A percentile compares a stretch with the other conserved stretches of the same genome.
These are phyloP conservation scores for Lutjanus erythropterus DNA, from an alignment of 2,113 vertebrate genomes.

Conservation along the genomic window DNA sequence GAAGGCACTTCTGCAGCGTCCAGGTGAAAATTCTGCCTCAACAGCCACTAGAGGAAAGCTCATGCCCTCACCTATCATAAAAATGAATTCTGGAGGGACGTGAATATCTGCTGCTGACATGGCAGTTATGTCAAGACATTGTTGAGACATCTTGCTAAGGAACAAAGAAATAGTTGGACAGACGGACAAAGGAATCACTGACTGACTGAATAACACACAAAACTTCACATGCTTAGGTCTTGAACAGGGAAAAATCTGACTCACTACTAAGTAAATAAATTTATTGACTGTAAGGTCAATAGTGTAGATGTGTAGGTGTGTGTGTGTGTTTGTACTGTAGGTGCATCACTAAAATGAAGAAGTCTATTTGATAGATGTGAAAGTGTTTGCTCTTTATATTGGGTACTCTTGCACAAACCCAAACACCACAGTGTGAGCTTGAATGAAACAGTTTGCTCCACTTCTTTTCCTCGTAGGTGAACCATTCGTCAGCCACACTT, in stretches of 20 bases:
- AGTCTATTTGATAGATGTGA: background rate
- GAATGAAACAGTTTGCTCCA: background rate
- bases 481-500: slow-evolving; percentile 15
- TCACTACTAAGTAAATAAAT: background rate
- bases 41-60: background rate
- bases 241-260: background rate
- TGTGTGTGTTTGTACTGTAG: background rate
- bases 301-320: background rate
- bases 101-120: background rate
- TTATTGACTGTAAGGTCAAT: background rate
- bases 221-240: too few species aligned
- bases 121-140: background rate
- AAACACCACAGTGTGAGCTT: background rate
- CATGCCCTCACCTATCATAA: background rate
- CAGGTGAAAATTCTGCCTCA: too few species aligned
- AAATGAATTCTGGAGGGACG: background rate
- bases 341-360: background rate
- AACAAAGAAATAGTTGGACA: background rate
- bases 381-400: background rate
- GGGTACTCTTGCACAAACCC: background rate
- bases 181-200: background rate
- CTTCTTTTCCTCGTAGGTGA: background rate
- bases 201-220: too few species aligned
- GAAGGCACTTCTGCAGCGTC: too few species aligned
- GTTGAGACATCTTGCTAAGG: background rate